Evolutionary conservation across 2,888 invertebrate species (phyloP), one percentile per base, ranked within the genome.

Genomic region (Andrena haemorrhoa): DNA sequence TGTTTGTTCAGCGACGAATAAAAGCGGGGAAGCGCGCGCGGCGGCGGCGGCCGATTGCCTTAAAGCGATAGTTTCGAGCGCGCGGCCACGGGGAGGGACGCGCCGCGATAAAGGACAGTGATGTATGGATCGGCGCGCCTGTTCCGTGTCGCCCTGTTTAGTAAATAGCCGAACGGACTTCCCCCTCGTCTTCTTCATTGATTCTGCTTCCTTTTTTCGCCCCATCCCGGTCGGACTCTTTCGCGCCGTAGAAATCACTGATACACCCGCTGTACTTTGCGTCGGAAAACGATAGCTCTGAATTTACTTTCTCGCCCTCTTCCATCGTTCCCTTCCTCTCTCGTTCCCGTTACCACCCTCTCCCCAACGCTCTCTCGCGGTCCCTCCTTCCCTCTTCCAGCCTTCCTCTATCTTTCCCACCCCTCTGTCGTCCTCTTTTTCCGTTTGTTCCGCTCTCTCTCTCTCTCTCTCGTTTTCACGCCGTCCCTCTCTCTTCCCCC

Each of bases 121-220:
- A 92, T 90, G 90, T 90, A 91, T 90, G 84, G 86, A 86, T 77
- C 79, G 90, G 84, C 92, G 91, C 89, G 91, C 90, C 91, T 88
- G 90, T 92, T 92, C 82, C 90, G 84, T 91, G 92, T 91, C 89
- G 88, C 79, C 77, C 87, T 89, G 88, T 91, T 92, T 92, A 91
- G 89, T 91, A 91, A 92, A 92, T 90, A 91, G 90, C 89, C 87
- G 84, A 86, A 86, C 75, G 66, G 60, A 64, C 77, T 78, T 81
- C 65, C 65, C 61, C 68, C 33, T 73, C 66, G 41, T 75, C 75
- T 61, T 56, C 66, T 81, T 72, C 49, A 47, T 71, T 76, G 69
- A 76, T 71, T 68, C 33, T 23, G 5, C 23, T 23, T 23, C 66
- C n/a, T 78, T 73, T 77, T 71, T 68, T 66, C 68, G n/a, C n/a